Evolutionary conservation across 2,888 invertebrate species (phyloP).

Genomic region (Clanis bilineata): DNA sequence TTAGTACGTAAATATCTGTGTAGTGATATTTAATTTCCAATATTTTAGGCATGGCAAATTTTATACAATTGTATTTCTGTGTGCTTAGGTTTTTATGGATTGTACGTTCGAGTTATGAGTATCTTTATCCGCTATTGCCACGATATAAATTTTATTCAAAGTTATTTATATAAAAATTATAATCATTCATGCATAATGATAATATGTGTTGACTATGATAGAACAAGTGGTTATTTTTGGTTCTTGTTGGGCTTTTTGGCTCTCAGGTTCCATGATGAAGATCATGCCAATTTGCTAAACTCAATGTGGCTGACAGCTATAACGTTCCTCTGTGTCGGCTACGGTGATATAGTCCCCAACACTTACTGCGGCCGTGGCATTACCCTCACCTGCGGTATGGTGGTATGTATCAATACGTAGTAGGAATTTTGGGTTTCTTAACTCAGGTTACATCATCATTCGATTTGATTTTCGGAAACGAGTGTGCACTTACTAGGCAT

Average conservation of each 20-base stretch:
- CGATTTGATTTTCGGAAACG: slow-evolving; percentile 38
- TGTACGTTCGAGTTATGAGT: slow-evolving; percentile 17
- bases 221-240: slow-evolving; percentile 72
- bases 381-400: slow-evolving; percentile 99
- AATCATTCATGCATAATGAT: slow-evolving; percentile 7
- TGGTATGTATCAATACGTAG: slow-evolving; percentile 89
- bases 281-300: slow-evolving; percentile 99
- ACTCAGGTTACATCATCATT: slow-evolving; percentile 37
- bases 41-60: slow-evolving; percentile 68
- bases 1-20: slow-evolving; percentile 63
- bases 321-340: slow-evolving; percentile 99
- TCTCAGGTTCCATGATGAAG: slow-evolving; percentile 97
- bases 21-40: slow-evolving; percentile 62
- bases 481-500: slow-evolving; percentile 48
- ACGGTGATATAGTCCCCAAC: slow-evolving; percentile 99
- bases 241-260: slow-evolving; percentile 81
- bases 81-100: slow-evolving; percentile 39
- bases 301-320: slow-evolving; percentile 99
- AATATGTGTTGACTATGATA: slow-evolving; percentile 12
- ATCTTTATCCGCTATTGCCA: slow-evolving; percentile 26
- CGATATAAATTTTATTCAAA: slow-evolving; percentile 21
- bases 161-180: slow-evolving; percentile 1
- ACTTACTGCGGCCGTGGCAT: slow-evolving; percentile 99
- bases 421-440: slow-evolving; percentile 65
- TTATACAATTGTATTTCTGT: slow-evolving; percentile 42